A percentile compares a stretch with the other conserved stretches of the same genome.
Conservation (phyloP, 1,140 invertebrate genomes). For the Homalodisca vitripennis region DNA sequence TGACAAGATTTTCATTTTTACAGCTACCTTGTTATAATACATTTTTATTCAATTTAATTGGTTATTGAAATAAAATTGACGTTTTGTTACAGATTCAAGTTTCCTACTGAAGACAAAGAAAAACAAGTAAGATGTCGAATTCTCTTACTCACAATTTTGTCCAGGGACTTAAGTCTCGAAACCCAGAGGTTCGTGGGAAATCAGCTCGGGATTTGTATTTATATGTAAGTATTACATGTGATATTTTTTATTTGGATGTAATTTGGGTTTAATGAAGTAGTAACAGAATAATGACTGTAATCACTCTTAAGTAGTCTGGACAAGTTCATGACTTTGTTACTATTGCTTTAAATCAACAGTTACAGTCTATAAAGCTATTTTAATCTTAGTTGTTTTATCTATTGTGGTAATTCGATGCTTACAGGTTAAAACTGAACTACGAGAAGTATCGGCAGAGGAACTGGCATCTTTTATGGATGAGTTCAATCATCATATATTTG, state of each 20-base stretch:
- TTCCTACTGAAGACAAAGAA: neutral
- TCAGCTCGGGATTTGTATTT: constrained; percentile 84
- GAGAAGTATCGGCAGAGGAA: constrained; percentile 90
- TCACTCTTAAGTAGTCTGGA: neutral
- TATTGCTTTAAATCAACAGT: neutral
- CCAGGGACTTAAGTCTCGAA: constrained; percentile 81
- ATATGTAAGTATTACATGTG: constrained; percentile 60
- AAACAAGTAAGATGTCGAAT: constrained; percentile 27
- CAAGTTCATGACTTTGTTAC: neutral
- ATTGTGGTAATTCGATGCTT: no score
- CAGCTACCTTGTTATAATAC: neutral
- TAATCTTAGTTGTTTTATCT: neutral
- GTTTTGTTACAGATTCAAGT: no score
- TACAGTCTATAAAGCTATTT: neutral
- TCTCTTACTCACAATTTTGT: constrained; percentile 62
- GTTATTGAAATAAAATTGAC: neutral
- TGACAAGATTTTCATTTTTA: no score
- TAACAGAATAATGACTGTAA: neutral
- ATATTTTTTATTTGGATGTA: constrained; percentile 14
- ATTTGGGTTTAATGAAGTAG: no score
- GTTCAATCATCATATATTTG: constrained; percentile 94
- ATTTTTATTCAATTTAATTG: neutral
- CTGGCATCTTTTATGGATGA: constrained; percentile 89
- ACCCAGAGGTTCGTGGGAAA: constrained; percentile 79
- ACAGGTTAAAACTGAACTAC: constrained; percentile 76